Conservation (phyloP, 2,888 invertebrate genomes). For the Leucophora obtusa region DNA sequence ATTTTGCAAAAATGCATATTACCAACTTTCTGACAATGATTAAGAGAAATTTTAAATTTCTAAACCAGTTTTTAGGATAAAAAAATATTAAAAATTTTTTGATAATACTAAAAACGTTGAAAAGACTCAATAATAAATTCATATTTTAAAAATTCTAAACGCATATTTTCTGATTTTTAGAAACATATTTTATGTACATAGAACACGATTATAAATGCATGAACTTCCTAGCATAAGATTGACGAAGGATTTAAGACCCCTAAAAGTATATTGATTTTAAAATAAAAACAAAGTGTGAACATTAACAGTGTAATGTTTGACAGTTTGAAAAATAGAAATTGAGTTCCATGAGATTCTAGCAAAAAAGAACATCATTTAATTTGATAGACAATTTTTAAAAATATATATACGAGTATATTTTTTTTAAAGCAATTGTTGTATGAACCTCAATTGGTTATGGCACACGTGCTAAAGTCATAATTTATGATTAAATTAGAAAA, state of each 20-base stretch:
- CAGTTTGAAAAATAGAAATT: conserved; percentile 2
- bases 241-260: background rate
- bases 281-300: conserved; percentile 19
- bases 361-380: background rate
- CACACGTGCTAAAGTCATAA: conserved; percentile 66
- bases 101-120: too few relatives aligned
- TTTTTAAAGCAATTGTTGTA: background rate
- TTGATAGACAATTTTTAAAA: background rate
- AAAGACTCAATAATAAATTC: too few relatives aligned
- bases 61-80: too few relatives aligned
- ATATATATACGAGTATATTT: background rate
- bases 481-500: conserved; percentile 66
- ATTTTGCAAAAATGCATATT: too few relatives aligned
- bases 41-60: too few relatives aligned
- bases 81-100: too few relatives aligned
- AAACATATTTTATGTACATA: too few relatives aligned
- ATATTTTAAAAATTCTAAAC: too few relatives aligned
- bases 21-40: too few relatives aligned
- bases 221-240: too few relatives aligned
- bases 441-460: background rate
- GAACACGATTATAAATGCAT: too few relatives aligned
- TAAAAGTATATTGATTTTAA: background rate
- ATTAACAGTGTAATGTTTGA: background rate
- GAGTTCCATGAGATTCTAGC: background rate
- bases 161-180: too few relatives aligned